Conservation (phyloP, 2,888 invertebrate species). For the Mythimna pallens region DNA sequence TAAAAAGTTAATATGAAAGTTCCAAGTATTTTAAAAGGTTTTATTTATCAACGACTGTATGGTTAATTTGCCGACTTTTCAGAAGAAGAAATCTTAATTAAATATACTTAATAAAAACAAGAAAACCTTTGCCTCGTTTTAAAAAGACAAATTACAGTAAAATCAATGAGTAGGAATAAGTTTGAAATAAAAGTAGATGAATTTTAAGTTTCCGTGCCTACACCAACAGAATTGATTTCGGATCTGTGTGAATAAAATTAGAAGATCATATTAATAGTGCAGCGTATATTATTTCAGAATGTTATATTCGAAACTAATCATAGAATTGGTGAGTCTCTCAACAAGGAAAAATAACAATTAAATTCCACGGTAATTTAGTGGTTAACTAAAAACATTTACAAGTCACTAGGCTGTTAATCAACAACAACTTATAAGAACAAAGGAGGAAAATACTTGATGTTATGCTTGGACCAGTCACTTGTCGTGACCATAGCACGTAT, state of each 20-base stretch:
- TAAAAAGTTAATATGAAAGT: background rate
- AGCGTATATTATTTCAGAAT: background rate
- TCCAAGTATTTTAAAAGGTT: too few relatives aligned
- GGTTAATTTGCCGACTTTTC: background rate
- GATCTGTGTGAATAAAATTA: background rate
- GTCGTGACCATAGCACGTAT: background rate
- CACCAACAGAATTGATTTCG: background rate
- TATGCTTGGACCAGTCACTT: conserved; percentile 11
- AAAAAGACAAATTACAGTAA: background rate
- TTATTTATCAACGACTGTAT: background rate
- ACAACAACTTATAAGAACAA: conserved; percentile 15
- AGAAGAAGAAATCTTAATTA: background rate
- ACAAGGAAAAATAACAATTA: conserved; percentile 16
- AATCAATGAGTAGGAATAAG: background rate
- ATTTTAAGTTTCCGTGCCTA: background rate
- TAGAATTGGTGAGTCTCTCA: background rate
- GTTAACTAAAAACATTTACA: background rate
- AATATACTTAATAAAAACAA: background rate
- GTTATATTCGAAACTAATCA: background rate
- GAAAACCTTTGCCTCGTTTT: background rate
- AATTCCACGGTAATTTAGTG: background rate
- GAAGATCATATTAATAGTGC: background rate
- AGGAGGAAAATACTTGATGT: conserved; percentile 13
- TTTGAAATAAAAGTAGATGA: background rate
- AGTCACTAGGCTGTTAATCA: conserved; percentile 9